Base-by-base conservation (phyloP, 23 tunicate genomes). In the Ciona savignyi region DNA sequence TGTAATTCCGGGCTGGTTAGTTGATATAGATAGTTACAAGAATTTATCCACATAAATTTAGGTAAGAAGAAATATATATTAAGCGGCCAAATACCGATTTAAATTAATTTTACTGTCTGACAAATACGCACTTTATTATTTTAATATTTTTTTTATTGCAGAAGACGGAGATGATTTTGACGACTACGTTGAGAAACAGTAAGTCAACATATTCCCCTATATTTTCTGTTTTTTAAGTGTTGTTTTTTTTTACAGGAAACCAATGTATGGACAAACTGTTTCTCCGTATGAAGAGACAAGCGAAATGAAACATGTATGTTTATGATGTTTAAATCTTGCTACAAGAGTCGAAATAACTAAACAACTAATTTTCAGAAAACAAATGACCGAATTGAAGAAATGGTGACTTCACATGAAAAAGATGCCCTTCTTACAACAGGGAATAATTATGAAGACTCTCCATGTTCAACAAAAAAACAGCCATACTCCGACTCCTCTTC, bases 141-240 rank as follows among this genome's bases (percentile, higher is more conserved):
- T 51, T 24, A 2, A 49, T 71, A 3, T 31, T 33, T 66, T 30
- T 33, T 31, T 20, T 30, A 9, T 48, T 31, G 32, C 35, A 72
- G 83, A 60, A 3, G 84, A 62, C 56, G 68, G 35, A 21, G 76
- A 66, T 67, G 77, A 72, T 23, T 82, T 75, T 25, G 75, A 67
- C 34, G 29, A 72, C 62, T 82, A 35, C 29, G 62, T 74, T 1
- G 80, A 24, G 3, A 82, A 82, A 33, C 75, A 67, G 87, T 82
- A 69, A 74, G 87, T 81, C 9, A n/a, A n/a, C n/a, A 20, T 68
- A 30, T 35, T 23, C 48, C 62, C 21, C 21, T 19, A 15, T 21
- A 15, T 19, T 51, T 51, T 51, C 62, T 21, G 19, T 15, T 21
- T 51, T n/a, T n/a, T n/a, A 29, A 32, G 33, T 9, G 23, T 9